Evolutionary conservation across 2,113 vertebrate genomes (phyloP).

Genomic region (Sylvia atricapilla): DNA sequence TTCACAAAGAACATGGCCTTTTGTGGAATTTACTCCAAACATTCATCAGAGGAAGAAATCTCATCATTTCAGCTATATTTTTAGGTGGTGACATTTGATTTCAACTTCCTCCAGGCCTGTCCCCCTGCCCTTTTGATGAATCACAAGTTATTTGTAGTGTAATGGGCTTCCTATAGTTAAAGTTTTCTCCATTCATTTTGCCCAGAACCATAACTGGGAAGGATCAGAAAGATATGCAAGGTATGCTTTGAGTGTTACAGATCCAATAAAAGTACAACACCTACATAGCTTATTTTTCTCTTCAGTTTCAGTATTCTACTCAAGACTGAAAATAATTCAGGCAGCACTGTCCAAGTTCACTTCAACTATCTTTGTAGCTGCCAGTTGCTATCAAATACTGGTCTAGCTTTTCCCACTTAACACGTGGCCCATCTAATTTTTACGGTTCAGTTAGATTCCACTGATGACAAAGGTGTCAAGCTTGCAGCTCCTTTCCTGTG

Average conservation of each 20-base stretch:
- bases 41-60: conserved; percentile 27
- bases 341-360: not conserved
- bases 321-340: not conserved
- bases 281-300: not conserved
- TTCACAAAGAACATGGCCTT: not conserved
- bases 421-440: not conserved
- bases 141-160: conserved; percentile 13
- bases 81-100: conserved; percentile 50
- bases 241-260: not conserved
- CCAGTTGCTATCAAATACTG: not conserved
- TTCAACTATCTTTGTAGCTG: not conserved
- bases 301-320: not conserved
- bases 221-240: not conserved
- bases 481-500: not conserved
- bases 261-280: not conserved
- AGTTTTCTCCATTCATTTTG: not conserved
- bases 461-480: not conserved
- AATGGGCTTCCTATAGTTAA: not conserved
- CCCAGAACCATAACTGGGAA: not conserved
- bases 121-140: conserved; percentile 40
- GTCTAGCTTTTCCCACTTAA: not conserved
- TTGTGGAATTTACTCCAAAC: conserved; percentile 14
- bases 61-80: conserved; percentile 47
- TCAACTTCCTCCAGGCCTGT: conserved; percentile 22
- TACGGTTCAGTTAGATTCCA: not conserved